Evolutionary conservation across 2,797 vertebrate genomes (phyloP), one percentile per base, ranked within the genome.

Genomic region (Bradypodion ventrale): DNA sequence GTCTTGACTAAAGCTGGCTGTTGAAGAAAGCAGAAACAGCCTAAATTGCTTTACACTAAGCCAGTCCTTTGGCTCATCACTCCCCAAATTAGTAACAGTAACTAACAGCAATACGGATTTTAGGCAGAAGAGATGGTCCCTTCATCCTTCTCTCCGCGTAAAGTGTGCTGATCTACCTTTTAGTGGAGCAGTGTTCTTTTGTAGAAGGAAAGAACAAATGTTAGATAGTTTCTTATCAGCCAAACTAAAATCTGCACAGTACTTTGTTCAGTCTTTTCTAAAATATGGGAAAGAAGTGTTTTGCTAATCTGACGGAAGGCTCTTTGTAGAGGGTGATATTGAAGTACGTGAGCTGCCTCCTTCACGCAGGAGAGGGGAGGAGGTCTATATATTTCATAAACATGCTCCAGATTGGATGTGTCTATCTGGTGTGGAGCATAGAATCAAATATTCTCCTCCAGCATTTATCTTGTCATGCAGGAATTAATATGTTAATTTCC

Each of bases 381-480:
- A 52, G 73, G 74, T 65, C 73, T 40, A 72, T 23, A 5, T 29
- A 62, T 76, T 87, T 80, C 82, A 73, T 56, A 40, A 83, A 37
- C 46, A 49, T 9, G 4, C 42, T 6, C 62, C 56, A 12, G 19
- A 59, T 16, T 35, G 49, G 52, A 32, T 19, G 27, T 68, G 9
- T 1, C 7, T 15, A 27, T 44, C 46, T 19, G 4, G 2, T 7
- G 1, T 62, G 78, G 62, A 66, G 7, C 49, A 42, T 6, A 27
- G n/a, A 16, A 27, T 66, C 19, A 27, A 25, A 62, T 29, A 29
- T 1, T 46, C 6, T 74, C 5, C 6, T 10, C 4, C 7, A 56
- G 25, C 35, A 56, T 10, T n/a, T 46, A n/a, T 23, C 13, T 4
- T 29, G 49, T 65, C 44, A 63, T 56, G 56, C 6, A 37, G 56